phyloP scores from a whole-genome alignment of 2,797 vertebrate genomes.

The Coreius guichenoti region DNA sequence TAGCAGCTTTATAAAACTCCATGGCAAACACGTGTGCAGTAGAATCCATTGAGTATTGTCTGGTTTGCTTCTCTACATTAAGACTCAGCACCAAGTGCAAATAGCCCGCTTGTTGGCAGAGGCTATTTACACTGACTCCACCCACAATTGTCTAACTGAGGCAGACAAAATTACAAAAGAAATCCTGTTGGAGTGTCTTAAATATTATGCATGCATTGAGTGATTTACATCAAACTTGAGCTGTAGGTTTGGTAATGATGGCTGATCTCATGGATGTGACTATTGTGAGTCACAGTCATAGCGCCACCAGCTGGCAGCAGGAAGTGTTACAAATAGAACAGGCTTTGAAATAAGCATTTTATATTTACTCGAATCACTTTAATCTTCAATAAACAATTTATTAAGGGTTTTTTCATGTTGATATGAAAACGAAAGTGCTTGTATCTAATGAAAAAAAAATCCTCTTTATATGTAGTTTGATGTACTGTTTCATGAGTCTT shows the following conservation, averaged over 20 bases:
- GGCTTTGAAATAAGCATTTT: too few relatives aligned
- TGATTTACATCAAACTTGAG: neutral
- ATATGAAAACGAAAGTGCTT: too few relatives aligned
- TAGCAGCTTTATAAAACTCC: neutral
- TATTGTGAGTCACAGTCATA: neutral
- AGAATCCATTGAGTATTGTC: neutral
- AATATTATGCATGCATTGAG: neutral
- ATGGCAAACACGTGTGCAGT: neutral
- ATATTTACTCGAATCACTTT: neutral
- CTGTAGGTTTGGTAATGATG: neutral
- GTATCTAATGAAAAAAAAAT: too few relatives aligned
- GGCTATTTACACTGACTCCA: neutral
- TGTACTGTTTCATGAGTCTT: too few relatives aligned
- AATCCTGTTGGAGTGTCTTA: neutral
- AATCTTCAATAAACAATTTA: too few relatives aligned
- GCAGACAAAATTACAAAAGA: neutral
- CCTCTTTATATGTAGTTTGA: too few relatives aligned
- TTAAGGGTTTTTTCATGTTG: too few relatives aligned
- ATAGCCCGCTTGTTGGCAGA: neutral
- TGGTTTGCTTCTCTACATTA: neutral
- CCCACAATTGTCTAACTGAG: neutral
- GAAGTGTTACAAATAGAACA: neutral
- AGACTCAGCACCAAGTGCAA: slow-evolving; percentile 1
- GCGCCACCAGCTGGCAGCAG: neutral
- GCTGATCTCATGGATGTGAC: neutral